These are phyloP conservation scores for Lophochroa leadbeateri DNA, from an alignment of 2,113 vertebrate species.

Conservation along the genomic window DNA sequence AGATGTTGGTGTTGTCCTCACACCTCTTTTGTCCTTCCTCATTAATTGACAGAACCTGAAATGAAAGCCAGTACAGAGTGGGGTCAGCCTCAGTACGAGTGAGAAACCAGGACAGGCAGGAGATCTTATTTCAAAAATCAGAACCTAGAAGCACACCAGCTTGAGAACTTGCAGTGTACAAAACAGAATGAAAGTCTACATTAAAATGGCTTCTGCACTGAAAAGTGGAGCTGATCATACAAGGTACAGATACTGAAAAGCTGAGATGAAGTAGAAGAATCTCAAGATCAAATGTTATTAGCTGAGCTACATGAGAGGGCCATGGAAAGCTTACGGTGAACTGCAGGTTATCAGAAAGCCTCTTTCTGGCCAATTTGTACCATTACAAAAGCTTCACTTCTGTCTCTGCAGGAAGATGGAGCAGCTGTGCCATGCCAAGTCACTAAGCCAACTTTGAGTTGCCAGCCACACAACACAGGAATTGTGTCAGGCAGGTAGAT, in stretches of 20 bases:
- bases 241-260: not conserved
- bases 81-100: not conserved
- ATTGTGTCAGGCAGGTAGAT: too few relatives aligned
- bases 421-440: not conserved
- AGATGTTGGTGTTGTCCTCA: slow-evolving; percentile 81
- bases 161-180: not conserved
- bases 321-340: not conserved
- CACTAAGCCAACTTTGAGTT: not conserved
- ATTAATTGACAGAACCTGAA: slow-evolving; percentile 83
- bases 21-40: slow-evolving; percentile 86
- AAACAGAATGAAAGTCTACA: not conserved
- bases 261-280: not conserved
- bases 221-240: not conserved
- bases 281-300: not conserved
- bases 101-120: not conserved
- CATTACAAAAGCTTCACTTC: not conserved
- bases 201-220: not conserved
- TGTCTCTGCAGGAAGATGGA: not conserved
- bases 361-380: not conserved
- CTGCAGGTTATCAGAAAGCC: not conserved
- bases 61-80: not conserved
- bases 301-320: not conserved
- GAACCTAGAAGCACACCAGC: not conserved
- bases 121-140: not conserved
- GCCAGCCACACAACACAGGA: not conserved